Evolutionary conservation across 2,888 invertebrate species (phyloP), one percentile per base, ranked within the genome.

Genomic region (Apantesis nais): DNA sequence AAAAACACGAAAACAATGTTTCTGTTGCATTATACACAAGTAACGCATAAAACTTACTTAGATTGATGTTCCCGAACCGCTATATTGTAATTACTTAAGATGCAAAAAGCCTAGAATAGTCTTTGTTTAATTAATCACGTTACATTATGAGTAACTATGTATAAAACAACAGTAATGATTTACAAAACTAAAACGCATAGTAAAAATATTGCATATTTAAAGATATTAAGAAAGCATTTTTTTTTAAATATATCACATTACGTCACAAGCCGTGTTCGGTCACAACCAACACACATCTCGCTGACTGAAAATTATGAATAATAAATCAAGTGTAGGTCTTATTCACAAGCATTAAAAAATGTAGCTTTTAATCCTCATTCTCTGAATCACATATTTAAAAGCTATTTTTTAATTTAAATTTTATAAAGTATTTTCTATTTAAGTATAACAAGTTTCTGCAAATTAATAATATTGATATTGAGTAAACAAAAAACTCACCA

Each of bases 191-290:
- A 75, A 70, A 67, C 37, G 55, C 60, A 39, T 60, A 39, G 8
- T 74, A 75, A 75, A 79, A 76, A 79, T 63, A 80, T 74, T 75
- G 67, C 77, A 74, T 74, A 66, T 25, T 75, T 72, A 74, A 76
- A 73, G 66, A 74, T 52, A 77, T 67, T 72, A 72, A 72, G 70
- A 68, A 80, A 80, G 73, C 73, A 70, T 71, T 74, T 71, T 77
- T 9, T 73, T 65, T 67, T 74, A 79, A 77, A 77, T 80, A 82
- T 82, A 82, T 82, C 81, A 82, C 81, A 82, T 71, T 71, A 80
- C 76, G 74, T 79, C 80, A 82, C 75, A 67, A 34, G 66, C 65
- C 73, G 62, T 67, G 74, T 68, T 77, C 52, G 16, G 55, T 69
- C 69, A 14, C 29, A 58, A 73, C 37, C 69, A 34, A 79, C 67